Percentiles rank a stretch among this genome's conserved stretches.
Conservation (phyloP, 2,888 invertebrate species). For the Teleogryllus oceanicus region DNA sequence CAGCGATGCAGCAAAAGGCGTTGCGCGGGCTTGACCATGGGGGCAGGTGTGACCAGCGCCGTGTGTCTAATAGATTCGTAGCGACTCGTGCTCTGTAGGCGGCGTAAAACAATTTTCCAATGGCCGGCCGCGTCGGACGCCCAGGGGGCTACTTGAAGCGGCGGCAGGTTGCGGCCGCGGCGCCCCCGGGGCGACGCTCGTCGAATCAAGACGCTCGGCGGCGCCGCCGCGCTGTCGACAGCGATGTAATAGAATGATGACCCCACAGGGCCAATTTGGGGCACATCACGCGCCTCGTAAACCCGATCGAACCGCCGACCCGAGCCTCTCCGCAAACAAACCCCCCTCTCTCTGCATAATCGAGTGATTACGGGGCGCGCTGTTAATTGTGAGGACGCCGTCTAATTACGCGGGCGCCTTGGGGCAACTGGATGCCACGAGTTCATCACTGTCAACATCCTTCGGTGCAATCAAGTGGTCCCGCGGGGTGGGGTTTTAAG, state of each 20-base stretch:
- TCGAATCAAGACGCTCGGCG: neutral
- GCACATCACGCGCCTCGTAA: neutral
- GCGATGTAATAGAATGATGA: neutral
- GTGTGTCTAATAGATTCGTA: neutral
- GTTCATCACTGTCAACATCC: neutral
- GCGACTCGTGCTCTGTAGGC: neutral
- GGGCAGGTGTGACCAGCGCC: neutral
- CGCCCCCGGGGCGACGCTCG: neutral
- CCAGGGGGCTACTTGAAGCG: no score
- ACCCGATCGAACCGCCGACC: neutral
- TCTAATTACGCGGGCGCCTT: neutral
- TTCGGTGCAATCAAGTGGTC: neutral
- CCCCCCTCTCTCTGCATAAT: neutral
- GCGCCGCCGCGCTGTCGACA: neutral
- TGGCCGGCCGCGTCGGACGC: neutral
- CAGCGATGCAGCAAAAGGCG: no score
- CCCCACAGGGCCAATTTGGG: neutral
- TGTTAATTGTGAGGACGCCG: neutral
- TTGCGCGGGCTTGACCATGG: neutral
- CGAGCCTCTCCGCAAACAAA: no score
- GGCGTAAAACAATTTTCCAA: neutral
- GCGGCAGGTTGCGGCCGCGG: neutral
- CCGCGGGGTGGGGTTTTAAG: neutral
- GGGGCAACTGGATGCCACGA: neutral
- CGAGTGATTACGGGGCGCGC: neutral